A percentile compares a stretch with the other conserved stretches of the same genome.
phyloP scores from a whole-genome alignment of 2,888 invertebrate genomes.

The Drosophila trichaetosa region DNA sequence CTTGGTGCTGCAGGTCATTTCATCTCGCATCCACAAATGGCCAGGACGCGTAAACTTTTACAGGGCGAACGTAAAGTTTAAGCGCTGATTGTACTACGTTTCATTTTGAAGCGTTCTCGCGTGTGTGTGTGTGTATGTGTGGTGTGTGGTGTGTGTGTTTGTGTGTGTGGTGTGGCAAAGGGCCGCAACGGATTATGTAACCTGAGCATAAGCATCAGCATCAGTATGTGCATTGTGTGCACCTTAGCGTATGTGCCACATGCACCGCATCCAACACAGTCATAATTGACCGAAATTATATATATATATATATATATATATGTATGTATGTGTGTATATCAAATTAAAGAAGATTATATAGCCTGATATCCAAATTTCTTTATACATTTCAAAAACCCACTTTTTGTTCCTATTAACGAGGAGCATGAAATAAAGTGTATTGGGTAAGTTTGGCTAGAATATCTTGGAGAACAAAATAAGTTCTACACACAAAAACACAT shows the following conservation, averaged over 20 bases:
- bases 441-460: no score
- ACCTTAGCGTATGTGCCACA: constrained; percentile 16
- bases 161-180: constrained; percentile 7
- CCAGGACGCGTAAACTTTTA: constrained; percentile 71
- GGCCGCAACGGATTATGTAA: constrained; percentile 49
- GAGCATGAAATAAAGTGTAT: no score
- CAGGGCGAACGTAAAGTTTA: constrained; percentile 73
- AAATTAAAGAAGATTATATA: not conserved
- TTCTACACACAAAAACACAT: no score
- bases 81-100: constrained; percentile 66
- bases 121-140: not conserved
- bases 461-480: no score
- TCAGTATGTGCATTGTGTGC: constrained; percentile 4
- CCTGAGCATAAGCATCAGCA: constrained; percentile 44
- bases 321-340: not conserved
- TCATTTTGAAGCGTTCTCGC: constrained; percentile 12
- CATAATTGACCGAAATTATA: constrained; percentile 15
- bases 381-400: not conserved
- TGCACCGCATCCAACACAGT: constrained; percentile 19
- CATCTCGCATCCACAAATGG: constrained; percentile 39
- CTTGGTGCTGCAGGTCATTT: constrained; percentile 60
- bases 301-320: not conserved
- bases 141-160: constrained; percentile 3
- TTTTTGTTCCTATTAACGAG: not conserved
- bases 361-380: not conserved